Conservation (phyloP, 2,888 invertebrate genomes). For the Polydrusus pterygomalis region DNA sequence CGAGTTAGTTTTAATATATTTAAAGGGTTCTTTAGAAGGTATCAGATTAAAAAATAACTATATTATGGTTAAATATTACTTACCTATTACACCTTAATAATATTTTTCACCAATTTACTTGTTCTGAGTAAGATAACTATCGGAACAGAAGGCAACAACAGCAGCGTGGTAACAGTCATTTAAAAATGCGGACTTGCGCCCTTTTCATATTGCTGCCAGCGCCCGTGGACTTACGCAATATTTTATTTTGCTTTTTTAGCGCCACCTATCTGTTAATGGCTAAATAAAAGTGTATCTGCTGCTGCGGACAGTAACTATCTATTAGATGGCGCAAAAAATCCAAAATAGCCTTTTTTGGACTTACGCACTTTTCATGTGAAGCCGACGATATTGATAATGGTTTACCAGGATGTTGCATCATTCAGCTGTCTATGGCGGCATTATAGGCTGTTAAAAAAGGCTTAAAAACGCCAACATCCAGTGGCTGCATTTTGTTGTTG, state of each 20-base stretch:
- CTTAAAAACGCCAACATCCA: slow-evolving; percentile 52
- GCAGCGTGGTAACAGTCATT: background rate
- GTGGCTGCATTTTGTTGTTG: slow-evolving; percentile 33
- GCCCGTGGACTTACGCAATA: background rate
- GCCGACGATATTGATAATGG: slow-evolving; percentile 67
- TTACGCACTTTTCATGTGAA: no score
- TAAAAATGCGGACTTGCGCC: slow-evolving; percentile 2
- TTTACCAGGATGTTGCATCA: slow-evolving; percentile 64
- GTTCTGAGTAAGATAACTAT: background rate
- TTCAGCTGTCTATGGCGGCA: slow-evolving; percentile 62
- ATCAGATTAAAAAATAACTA: background rate
- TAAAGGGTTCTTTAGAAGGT: background rate
- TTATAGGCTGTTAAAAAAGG: slow-evolving; percentile 29
- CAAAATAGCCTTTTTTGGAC: slow-evolving; percentile 3
- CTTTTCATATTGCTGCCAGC: slow-evolving; percentile 2
- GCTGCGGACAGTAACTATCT: background rate
- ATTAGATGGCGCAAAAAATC: slow-evolving; percentile 6
- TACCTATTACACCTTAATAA: background rate
- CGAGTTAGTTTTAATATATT: background rate
- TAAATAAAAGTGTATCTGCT: background rate
- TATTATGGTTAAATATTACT: slow-evolving; percentile 11
- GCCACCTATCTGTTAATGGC: background rate
- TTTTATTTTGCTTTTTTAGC: background rate
- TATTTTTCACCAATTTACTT: background rate
- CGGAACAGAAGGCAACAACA: background rate